Conservation (phyloP, 2,888 invertebrate genomes). For the Ariolimax columbianus region DNA sequence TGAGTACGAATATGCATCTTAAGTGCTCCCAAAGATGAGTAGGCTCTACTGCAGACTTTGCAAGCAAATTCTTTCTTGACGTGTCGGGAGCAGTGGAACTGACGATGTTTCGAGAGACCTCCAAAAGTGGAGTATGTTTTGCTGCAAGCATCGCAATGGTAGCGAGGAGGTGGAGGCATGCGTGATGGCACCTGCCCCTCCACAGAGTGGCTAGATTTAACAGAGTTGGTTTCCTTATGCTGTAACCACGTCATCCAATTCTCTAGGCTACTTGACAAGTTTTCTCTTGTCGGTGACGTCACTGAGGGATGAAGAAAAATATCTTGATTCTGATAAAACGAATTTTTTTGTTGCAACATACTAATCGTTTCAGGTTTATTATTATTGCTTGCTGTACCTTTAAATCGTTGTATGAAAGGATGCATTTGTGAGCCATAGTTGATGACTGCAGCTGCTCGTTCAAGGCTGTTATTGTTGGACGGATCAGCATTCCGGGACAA, state of each 20-base stretch:
- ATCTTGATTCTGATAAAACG: conserved; percentile 31
- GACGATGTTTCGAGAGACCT: conserved; percentile 94
- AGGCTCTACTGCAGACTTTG: conserved; percentile 97
- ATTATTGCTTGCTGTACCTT: not conserved
- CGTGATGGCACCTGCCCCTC: not conserved
- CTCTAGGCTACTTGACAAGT: conserved; percentile 29
- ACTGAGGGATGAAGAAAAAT: not conserved
- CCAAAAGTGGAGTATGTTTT: conserved; percentile 97
- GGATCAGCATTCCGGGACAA: not conserved
- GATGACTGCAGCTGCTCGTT: not conserved
- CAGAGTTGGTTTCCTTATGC: not conserved
- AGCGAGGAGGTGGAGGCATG: conserved; percentile 38
- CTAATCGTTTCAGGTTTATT: conserved; percentile 45
- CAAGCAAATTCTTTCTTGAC: conserved; percentile 93
- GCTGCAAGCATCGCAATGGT: conserved; percentile 89
- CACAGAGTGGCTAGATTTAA: not conserved
- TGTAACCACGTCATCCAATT: conserved; percentile 52
- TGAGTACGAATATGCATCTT: conserved; percentile 99
- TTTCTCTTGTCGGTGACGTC: not conserved
- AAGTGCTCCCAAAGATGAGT: conserved; percentile 94
- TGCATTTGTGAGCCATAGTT: not conserved
- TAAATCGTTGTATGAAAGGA: not conserved
- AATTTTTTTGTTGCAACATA: conserved; percentile 45
- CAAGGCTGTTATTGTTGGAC: not conserved
- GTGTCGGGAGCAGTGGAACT: conserved; percentile 92